Evolutionary conservation across 2,888 invertebrate genomes (phyloP), one percentile per base, ranked within the genome.

Genomic region (Drosophila prostipennis): DNA sequence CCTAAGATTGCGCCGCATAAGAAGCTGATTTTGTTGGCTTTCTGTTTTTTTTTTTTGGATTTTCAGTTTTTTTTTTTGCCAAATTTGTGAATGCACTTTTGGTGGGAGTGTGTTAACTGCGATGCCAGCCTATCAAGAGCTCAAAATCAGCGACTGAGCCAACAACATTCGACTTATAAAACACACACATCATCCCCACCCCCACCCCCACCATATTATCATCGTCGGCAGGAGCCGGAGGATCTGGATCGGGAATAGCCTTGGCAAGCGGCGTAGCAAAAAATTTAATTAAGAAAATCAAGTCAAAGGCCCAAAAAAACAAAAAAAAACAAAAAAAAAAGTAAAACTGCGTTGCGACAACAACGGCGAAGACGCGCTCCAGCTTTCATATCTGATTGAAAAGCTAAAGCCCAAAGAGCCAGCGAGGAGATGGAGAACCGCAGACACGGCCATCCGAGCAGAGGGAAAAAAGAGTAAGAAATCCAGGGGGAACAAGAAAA

Each of bases 201-300:
- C 14, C 67, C 74, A 19, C 39, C 63, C 54, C 52, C 74, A 16
- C 42, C 60, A 37, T 73, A 63, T 48, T 56, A 54, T 57, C 72
- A 64, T 37, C 67, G 43, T 69, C 57, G 19, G 39, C 69, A 37
- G 64, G 59, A 34, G 52, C 72, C 46, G 59, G 45, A 67, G 61
- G 70, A 69, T 69, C 59, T 59, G 42, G 59, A 72, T 69, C 59
- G 61, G 42, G 59, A 72, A 72, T 69, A 83, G 81, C 84, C 87
- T 86, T 78, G 85, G 82, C 82, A 73, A 73, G 77, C 83, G 78
- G 76, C 84, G 86, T 80, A 86, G 87, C 88, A 77, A 88, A 64
- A 86, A 88, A 86, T 86, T 86, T 88, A 86, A 86, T 86, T 88
- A 88, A 86, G 88, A 88, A 86, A 86, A 86, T 84, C 85, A 88